These are phyloP conservation scores for Myotis yumanensis DNA, from an alignment of 2,113 vertebrate species.

Conservation along the genomic window DNA sequence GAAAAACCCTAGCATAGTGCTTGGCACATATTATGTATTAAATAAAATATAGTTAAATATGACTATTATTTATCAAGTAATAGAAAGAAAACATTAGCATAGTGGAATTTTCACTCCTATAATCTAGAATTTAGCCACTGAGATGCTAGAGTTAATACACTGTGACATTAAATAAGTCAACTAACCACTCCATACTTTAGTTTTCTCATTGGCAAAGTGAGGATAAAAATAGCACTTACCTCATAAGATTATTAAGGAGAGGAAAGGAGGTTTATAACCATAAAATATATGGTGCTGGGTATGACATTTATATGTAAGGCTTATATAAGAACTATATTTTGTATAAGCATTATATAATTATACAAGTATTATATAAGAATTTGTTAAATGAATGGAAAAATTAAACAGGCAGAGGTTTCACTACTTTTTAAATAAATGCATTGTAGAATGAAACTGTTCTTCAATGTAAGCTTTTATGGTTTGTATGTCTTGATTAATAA, in stretches of 20 bases:
- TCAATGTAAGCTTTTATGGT: not conserved
- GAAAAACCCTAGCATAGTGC: not conserved
- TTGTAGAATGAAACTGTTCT: not conserved
- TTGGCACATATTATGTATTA: not conserved
- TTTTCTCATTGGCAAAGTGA: not conserved
- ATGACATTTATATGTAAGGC: not conserved
- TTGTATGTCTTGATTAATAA: not conserved
- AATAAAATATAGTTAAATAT: not conserved
- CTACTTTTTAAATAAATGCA: not conserved
- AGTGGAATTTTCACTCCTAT: not conserved
- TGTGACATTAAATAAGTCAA: not conserved
- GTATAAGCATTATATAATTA: not conserved
- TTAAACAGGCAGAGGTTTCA: not conserved
- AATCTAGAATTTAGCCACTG: not conserved
- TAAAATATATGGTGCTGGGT: not conserved
- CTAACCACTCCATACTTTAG: not conserved
- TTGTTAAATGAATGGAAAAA: constrained; percentile 35
- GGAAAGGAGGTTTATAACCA: not conserved
- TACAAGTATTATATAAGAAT: not conserved
- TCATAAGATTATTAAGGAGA: not conserved
- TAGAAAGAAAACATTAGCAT: not conserved
- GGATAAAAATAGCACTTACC: not conserved
- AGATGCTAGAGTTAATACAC: not conserved
- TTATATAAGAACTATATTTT: not conserved
- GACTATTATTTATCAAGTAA: not conserved